These are phyloP conservation scores for Macrosiphum euphorbiae DNA, from an alignment of 2,888 invertebrate genomes.

Conservation along the genomic window DNA sequence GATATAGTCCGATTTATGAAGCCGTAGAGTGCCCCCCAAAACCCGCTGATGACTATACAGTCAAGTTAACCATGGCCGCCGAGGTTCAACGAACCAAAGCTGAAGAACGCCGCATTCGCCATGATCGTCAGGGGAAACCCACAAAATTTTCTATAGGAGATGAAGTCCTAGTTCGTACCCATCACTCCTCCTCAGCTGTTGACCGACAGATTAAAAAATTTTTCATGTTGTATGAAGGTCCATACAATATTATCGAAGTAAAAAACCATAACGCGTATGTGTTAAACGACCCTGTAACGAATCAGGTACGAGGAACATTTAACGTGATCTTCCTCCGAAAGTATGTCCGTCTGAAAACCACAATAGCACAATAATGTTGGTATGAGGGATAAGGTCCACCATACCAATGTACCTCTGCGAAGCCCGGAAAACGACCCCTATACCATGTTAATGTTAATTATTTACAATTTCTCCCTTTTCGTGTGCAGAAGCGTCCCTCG, in stretches of 20 bases:
- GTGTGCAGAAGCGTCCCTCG: too few species aligned
- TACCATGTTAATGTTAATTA: too few species aligned
- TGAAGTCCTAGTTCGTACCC: neutral
- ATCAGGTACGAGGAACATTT: neutral
- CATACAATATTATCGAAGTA: neutral
- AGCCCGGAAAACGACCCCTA: too few species aligned
- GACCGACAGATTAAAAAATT: neutral
- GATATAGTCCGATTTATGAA: too few species aligned
- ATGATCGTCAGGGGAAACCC: neutral
- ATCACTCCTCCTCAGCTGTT: neutral
- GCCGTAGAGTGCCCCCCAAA: too few species aligned
- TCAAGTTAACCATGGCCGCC: neutral
- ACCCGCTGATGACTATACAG: too few species aligned
- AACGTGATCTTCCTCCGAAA: neutral
- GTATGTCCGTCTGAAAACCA: too few species aligned
- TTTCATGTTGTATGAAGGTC: too few species aligned
- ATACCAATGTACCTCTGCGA: too few species aligned
- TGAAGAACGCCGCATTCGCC: neutral
- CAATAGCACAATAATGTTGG: too few species aligned
- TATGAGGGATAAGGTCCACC: too few species aligned
- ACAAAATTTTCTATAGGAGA: neutral
- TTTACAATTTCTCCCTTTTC: too few species aligned
- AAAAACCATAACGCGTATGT: neutral
- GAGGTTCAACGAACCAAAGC: neutral
- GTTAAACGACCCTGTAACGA: neutral